A percentile compares a stretch with the other conserved stretches of the same genome.
Conservation (phyloP, 2,113 vertebrate species). For the Varanus salvator region DNA sequence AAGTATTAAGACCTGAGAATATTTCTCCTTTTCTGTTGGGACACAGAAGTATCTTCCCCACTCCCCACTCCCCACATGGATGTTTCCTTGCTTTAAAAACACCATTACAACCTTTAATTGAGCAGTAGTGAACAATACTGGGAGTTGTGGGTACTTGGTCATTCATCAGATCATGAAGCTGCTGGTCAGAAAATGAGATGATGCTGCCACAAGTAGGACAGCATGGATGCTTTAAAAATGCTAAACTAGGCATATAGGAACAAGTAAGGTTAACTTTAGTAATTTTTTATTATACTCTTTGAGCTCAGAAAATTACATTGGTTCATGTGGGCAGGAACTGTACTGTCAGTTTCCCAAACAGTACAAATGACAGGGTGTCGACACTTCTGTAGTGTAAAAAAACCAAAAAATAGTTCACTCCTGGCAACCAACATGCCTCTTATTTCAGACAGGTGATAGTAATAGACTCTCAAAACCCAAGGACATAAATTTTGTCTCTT, state of each 20-base stretch:
- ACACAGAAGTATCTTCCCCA: no score
- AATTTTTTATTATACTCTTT: slow-evolving; percentile 24
- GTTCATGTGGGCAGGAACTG: slow-evolving; percentile 15
- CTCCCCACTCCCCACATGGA: no score
- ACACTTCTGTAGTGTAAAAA: background rate
- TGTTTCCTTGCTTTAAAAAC: background rate
- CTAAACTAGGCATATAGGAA: background rate
- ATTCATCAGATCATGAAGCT: background rate
- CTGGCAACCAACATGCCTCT: background rate
- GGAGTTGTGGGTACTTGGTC: background rate
- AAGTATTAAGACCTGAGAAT: no score
- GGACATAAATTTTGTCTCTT: background rate
- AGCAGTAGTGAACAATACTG: background rate
- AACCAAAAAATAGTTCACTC: background rate
- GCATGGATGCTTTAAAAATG: accelerated
- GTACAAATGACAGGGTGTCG: slow-evolving; percentile 14
- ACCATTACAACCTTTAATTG: background rate
- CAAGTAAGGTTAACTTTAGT: background rate
- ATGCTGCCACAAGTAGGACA: background rate
- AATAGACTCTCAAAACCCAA: background rate
- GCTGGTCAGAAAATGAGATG: background rate
- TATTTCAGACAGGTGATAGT: background rate
- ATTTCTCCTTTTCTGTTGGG: no score
- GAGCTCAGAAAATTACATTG: background rate
- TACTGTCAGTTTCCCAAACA: background rate